These are phyloP conservation scores for Aphelenchoides avenae DNA, from an alignment of 1,140 invertebrate genomes.

Conservation along the genomic window DNA sequence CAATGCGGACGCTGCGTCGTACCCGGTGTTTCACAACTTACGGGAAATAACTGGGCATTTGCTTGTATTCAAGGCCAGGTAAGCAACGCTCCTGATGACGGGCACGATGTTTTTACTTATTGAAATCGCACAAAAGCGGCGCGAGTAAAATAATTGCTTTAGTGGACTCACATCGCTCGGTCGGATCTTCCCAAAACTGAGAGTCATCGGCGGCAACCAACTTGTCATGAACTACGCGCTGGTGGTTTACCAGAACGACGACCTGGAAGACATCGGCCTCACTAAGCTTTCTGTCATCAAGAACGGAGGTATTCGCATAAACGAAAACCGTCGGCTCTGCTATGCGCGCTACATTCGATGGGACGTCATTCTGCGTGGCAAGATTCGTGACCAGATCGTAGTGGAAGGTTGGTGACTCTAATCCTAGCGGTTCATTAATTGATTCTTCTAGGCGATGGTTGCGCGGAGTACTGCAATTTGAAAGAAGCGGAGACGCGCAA, in stretches of 20 bases:
- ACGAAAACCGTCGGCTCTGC: slow-evolving; percentile 79
- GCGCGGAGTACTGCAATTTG: too few relatives aligned
- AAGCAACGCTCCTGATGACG: slow-evolving; percentile 2
- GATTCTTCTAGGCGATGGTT: too few relatives aligned
- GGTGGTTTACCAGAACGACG: slow-evolving; percentile 70
- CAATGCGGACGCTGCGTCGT: slow-evolving; percentile 17
- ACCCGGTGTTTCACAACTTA: slow-evolving; percentile 46
- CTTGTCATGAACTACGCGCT: slow-evolving; percentile 81
- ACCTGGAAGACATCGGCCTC: slow-evolving; percentile 74
- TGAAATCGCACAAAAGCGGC: too few relatives aligned
- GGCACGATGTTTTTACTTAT: slow-evolving; percentile 12
- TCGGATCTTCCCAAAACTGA: slow-evolving; percentile 83
- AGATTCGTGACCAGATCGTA: slow-evolving; percentile 37
- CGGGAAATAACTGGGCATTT: slow-evolving; percentile 55
- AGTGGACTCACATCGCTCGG: slow-evolving; percentile 73
- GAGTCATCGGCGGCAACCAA: slow-evolving; percentile 79
- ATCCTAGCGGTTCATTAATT: too few relatives aligned
- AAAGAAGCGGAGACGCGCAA: too few relatives aligned
- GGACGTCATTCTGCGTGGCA: slow-evolving; percentile 62
- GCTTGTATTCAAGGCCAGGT: slow-evolving; percentile 54
- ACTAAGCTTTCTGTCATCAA: slow-evolving; percentile 73
- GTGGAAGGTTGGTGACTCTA: slow-evolving; percentile 32
- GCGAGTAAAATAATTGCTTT: too few relatives aligned
- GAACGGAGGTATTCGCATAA: slow-evolving; percentile 77
- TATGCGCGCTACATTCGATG: slow-evolving; percentile 87